Conservation (phyloP, 2,888 invertebrate genomes). For the Marasmarcha lunaedactyla region DNA sequence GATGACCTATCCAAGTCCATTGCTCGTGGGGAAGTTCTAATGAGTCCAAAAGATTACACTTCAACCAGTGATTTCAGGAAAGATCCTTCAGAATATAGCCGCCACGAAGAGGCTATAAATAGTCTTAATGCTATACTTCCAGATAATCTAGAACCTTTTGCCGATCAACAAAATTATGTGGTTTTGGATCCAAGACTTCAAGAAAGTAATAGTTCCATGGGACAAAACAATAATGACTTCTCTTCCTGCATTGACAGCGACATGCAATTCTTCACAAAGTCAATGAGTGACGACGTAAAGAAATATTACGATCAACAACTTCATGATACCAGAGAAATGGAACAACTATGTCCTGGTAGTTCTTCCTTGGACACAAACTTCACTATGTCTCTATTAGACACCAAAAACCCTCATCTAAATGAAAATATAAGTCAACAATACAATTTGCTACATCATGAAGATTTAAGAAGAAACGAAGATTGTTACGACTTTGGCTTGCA, state of each 20-base stretch:
- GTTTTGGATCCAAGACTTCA: constrained; percentile 44
- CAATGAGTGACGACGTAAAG: constrained; percentile 61
- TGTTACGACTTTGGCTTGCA: constrained; percentile 55
- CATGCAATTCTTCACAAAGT: constrained; percentile 61
- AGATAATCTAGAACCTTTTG: constrained; percentile 52
- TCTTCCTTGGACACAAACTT: constrained; percentile 48
- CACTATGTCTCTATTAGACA: constrained; percentile 48
- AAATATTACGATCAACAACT: constrained; percentile 58
- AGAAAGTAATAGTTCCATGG: constrained; percentile 35
- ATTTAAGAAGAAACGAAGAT: constrained; percentile 44
- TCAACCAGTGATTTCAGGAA: constrained; percentile 33
- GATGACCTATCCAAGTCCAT: constrained; percentile 62
- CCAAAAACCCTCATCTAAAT: constrained; percentile 41
- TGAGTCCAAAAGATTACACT: constrained; percentile 37
- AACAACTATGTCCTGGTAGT: constrained; percentile 49
- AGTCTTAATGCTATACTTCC: constrained; percentile 51
- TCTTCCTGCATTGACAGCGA: constrained; percentile 59
- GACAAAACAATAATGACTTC: constrained; percentile 45
- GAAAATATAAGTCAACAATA: constrained; percentile 42
- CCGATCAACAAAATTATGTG: constrained; percentile 53
- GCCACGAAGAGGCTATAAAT: constrained; percentile 47
- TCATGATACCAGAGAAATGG: constrained; percentile 43
- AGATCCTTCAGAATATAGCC: constrained; percentile 30
- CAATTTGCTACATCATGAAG: constrained; percentile 42
- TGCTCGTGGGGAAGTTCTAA: constrained; percentile 53